Base-by-base conservation (phyloP, 30 jellyfish, hydroid and myxozoan genomes). In the Pelagia noctiluca region DNA sequence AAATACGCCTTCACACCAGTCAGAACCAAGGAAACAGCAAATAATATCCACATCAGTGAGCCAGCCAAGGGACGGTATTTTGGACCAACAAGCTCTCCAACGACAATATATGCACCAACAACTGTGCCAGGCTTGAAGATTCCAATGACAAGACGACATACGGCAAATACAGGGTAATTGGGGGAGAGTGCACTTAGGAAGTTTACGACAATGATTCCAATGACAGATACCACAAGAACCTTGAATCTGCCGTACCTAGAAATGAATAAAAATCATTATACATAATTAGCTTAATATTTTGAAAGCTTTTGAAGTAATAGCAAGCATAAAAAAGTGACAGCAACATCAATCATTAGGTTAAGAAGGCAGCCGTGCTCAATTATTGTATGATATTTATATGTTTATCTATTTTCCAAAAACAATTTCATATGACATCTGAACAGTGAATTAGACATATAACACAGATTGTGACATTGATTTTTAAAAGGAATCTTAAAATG, bases 1-100 rank as follows among this genome's bases (percentile, higher is more conserved):
- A 84, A 83, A 77, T 91, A 91, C 13, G 98, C 98, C 47, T 91
- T 85, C 34, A 91, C 71, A 4, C 98, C 98, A 37, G 91, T 89
- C 57, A 85, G 63, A 34, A 82, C 86, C 89, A 91, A 75, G 4
- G 96, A 82, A 2, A 84, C 70, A 34, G 96, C 71, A 67, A 84
- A 78, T 38, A 70, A 65, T 1, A 91, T 66, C 96, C 96, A 91
- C 78, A 85, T 48, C n/a, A 70, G 18, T 11, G 82, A 69, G 5
- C 98, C 98, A 21, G 98, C 95, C 0, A 52, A 26, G 11, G 98
- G 98, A 23, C 98, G 93, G 28, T 78, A 72, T 47, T 32, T 78
- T 47, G 89, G 91, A 3, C 98, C 98, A 46, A 91, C 96, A n/a
- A 91, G 77, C 54, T 91, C 98, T 7, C 90, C 80, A 31, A 76